Conservation (phyloP, 2,888 invertebrate species). For the Hirtodrosophila trivittata region DNA sequence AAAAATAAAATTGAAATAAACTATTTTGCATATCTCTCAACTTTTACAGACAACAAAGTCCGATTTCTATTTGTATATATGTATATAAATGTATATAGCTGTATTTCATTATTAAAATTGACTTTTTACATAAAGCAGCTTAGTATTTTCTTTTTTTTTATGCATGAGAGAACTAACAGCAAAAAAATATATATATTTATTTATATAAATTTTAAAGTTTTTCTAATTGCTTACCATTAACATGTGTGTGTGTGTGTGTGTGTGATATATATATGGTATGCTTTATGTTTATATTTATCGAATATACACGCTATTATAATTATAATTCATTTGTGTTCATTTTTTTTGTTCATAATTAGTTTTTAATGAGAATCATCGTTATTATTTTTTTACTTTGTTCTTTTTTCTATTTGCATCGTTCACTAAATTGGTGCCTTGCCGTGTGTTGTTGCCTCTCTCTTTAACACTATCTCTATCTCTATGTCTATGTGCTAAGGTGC, state of each 20-base stretch:
- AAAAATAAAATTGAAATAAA: background rate
- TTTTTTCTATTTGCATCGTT: slow-evolving; percentile 6
- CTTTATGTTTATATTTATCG: slow-evolving; percentile 13
- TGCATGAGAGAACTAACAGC: slow-evolving; percentile 15
- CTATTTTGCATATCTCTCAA: background rate
- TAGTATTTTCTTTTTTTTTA: slow-evolving; percentile 11
- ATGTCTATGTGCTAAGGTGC: slow-evolving; percentile 62
- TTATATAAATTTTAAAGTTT: slow-evolving; percentile 7
- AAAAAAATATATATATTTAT: slow-evolving; percentile 14
- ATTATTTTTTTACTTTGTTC: slow-evolving; percentile 20
- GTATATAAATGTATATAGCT: slow-evolving; percentile 17
- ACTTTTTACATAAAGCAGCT: slow-evolving; percentile 68
- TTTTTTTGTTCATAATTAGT: slow-evolving; percentile 23
- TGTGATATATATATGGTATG: too few relatives aligned
- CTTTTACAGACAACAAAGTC: background rate
- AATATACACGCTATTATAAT: slow-evolving; percentile 15
- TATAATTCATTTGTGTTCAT: slow-evolving; percentile 19
- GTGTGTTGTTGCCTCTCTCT: slow-evolving; percentile 16
- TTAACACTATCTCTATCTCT: slow-evolving; percentile 40
- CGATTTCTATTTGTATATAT: slow-evolving; percentile 11
- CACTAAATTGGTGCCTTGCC: slow-evolving; percentile 50
- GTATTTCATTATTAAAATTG: slow-evolving; percentile 58
- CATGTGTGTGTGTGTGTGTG: slow-evolving; percentile 17
- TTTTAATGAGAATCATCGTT: slow-evolving; percentile 63
- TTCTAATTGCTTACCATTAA: slow-evolving; percentile 13